phyloP scores from a whole-genome alignment of 1,140 invertebrate species.

The Diabrotica virgifera region DNA sequence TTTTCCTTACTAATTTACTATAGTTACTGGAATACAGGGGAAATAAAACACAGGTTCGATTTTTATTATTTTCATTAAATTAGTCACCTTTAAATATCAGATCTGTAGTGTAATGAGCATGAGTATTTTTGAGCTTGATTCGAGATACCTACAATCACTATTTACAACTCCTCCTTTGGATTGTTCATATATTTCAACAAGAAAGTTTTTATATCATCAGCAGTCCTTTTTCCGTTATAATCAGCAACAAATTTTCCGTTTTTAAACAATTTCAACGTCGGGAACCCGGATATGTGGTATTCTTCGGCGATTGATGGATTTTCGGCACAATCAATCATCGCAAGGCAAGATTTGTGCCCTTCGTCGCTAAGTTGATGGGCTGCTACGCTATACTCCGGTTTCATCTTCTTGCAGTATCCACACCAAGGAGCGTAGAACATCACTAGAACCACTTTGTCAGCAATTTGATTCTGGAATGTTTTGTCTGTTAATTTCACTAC shows the following conservation, averaged over 20 bases:
- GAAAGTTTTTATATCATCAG: constrained; percentile 54
- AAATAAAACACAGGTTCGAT: constrained; percentile 3
- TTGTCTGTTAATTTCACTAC: constrained; percentile 54
- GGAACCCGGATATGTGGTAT: constrained; percentile 66
- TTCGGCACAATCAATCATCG: constrained; percentile 66
- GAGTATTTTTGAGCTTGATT: constrained; percentile 7
- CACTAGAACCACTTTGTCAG: constrained; percentile 65
- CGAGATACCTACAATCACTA: neutral
- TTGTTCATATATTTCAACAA: constrained; percentile 44
- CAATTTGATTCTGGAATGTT: constrained; percentile 56
- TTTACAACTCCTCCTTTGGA: constrained; percentile 43
- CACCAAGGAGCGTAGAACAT: constrained; percentile 85
- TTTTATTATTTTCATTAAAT: constrained; percentile 5
- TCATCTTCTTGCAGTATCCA: constrained; percentile 73
- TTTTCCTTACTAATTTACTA: no score
- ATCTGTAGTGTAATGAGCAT: constrained; percentile 1
- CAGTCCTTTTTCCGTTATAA: constrained; percentile 62
- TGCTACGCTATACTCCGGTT: constrained; percentile 64
- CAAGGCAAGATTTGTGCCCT: constrained; percentile 50
- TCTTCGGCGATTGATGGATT: constrained; percentile 54
- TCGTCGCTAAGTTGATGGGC: constrained; percentile 58
- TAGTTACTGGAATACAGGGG: no score
- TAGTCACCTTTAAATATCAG: constrained; percentile 4
- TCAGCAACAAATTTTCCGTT: constrained; percentile 57
- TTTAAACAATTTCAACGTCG: constrained; percentile 71